Base-by-base conservation (phyloP, 2,888 invertebrate species). In the Cephus runcator region DNA sequence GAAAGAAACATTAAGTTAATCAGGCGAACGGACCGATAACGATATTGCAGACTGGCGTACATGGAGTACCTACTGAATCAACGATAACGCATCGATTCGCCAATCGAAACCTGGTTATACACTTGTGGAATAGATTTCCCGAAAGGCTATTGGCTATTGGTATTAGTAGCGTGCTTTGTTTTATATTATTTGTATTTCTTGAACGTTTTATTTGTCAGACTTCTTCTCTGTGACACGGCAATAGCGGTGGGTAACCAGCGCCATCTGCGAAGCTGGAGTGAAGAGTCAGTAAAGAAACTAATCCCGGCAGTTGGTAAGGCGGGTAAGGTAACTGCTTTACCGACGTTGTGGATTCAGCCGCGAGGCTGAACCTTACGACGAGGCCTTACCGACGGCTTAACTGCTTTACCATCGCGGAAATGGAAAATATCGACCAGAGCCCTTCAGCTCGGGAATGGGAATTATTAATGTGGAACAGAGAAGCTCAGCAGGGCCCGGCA, bases 21-120 rank as follows among this genome's bases (percentile, higher is more conserved):
- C 86, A 84, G 81, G 81, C 81, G 86, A 81, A 81, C 79, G 81
- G 78, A 76, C 79, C 80, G 85, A 85, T 85, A 86, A 85, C 84
- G 81, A 79, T 77, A 80, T 77, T 56, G 56, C 56, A 56, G 56
- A 9, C 56, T 56, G 56, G 23, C 56, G 56, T 56, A 56, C 23
- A 73, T 40, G 15, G 31, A 34, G 33, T 23, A 35, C 4, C 69
- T n/a, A 69, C 23, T 34, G 9, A 30, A 31, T 9, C 23, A 30
- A 23, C 11, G 12, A 30, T 76, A 34, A 69, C 15, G 76, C 31
- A 69, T 69, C 40, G 15, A 33, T 77, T 73, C 35, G 69, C 74
- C 36, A 69, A 73, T 77, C 56, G 56, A 23, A 56, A 23, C 23
- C 23, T 23, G 56, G 56, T 23, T 56, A 56, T 23, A 56, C 56